Percentiles rank a stretch among this genome's conserved stretches.
These are phyloP conservation scores for Drosophila setifemur DNA, from an alignment of 1,140 invertebrate species.

Conservation along the genomic window DNA sequence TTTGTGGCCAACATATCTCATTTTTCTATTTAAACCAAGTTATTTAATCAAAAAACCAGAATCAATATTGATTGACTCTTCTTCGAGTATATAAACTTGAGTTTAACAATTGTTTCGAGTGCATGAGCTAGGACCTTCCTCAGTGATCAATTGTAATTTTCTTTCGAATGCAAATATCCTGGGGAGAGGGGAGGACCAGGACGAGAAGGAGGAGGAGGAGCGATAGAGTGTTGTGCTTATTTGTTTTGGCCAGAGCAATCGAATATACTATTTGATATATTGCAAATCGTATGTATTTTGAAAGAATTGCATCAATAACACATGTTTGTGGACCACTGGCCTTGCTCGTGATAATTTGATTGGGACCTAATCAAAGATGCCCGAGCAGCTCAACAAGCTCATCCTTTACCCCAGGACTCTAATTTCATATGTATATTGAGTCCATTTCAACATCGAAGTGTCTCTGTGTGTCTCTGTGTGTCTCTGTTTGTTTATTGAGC, in stretches of 20 bases:
- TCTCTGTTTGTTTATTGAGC: conserved; percentile 22
- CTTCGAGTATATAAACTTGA: no score
- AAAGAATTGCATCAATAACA: conserved; percentile 67
- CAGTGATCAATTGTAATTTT: conserved; percentile 76
- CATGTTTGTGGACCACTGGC: conserved; percentile 36
- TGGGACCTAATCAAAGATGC: conserved; percentile 28
- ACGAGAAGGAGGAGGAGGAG: not conserved
- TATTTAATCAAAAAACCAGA: no score
- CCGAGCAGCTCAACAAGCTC: not conserved
- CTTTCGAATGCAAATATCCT: conserved; percentile 73
- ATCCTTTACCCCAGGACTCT: not conserved
- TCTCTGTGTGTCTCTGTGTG: conserved; percentile 10
- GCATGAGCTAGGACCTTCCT: conserved; percentile 2
- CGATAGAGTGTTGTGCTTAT: conserved; percentile 28
- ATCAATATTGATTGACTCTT: no score
- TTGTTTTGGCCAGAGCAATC: conserved; percentile 55
- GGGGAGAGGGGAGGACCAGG: not conserved
- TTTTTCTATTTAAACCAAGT: no score
- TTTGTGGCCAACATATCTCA: no score
- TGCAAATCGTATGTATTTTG: conserved; percentile 37
- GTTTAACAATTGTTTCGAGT: no score
- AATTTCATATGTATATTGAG: conserved; percentile 7
- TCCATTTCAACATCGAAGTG: not conserved
- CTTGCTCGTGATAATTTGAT: conserved; percentile 31
- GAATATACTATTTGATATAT: conserved; percentile 48